Evolutionary conservation across 1,140 invertebrate genomes (phyloP).

Genomic region (Anastatus disparis): DNA sequence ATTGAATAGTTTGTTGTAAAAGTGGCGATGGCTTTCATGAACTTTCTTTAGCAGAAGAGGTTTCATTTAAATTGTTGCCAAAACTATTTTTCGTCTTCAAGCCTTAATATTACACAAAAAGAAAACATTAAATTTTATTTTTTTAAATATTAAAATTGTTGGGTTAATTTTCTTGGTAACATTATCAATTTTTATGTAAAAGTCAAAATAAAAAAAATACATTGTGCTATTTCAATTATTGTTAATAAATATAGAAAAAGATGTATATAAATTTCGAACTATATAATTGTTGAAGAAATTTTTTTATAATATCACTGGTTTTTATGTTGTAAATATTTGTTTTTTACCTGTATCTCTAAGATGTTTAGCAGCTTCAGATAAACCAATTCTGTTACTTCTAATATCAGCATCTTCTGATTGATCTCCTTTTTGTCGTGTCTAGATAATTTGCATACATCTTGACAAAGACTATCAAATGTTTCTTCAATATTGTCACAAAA

Average conservation of each 20-base stretch:
- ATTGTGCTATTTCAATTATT: too few species aligned
- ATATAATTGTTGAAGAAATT: not conserved
- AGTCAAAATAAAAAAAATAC: not conserved
- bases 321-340: not conserved
- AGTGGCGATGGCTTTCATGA: not conserved
- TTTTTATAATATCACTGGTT: too few species aligned
- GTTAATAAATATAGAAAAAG: too few species aligned
- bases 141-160: too few species aligned
- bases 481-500: slow-evolving; percentile 9
- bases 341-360: not conserved
- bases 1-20: not conserved
- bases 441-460: slow-evolving; percentile 6
- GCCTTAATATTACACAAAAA: not conserved
- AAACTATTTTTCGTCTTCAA: not conserved
- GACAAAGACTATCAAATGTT: slow-evolving; percentile 24
- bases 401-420: not conserved
- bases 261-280: not conserved
- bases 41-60: not conserved
- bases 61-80: not conserved
- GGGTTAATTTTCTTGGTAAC: too few species aligned
- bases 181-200: too few species aligned
- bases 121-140: not conserved
- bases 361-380: not conserved
- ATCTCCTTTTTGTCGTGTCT: not conserved
- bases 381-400: not conserved